Percentiles rank a stretch among this genome's conserved stretches.
Evolutionary conservation across 2,888 invertebrate genomes (phyloP).

Genomic region (Parascotia fuliginaria): DNA sequence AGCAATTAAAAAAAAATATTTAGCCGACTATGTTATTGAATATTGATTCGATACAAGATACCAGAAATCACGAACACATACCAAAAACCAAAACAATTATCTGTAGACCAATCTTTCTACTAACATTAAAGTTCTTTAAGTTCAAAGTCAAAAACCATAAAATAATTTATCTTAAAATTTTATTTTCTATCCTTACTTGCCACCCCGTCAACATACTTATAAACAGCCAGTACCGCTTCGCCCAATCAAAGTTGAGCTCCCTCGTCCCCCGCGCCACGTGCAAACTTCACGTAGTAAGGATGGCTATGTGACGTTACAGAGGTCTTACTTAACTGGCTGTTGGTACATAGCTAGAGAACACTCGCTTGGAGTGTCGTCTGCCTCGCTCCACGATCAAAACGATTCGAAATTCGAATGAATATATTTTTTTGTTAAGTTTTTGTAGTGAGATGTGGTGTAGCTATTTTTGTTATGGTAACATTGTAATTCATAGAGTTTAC

Average conservation of each 20-base stretch:
- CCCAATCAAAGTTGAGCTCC: conserved; percentile 66
- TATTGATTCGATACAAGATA: too few species aligned
- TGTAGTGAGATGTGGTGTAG: conserved; percentile 40
- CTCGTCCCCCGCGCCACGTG: conserved; percentile 58
- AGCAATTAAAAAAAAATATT: too few species aligned
- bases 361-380: conserved; percentile 82
- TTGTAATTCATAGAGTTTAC: not conserved
- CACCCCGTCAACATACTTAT: conserved; percentile 75
- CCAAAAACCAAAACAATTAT: too few species aligned
- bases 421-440: conserved; percentile 47
- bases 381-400: conserved; percentile 80
- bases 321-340: conserved; percentile 56
- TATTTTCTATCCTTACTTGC: conserved; percentile 64
- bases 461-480: conserved; percentile 29
- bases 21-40: too few species aligned
- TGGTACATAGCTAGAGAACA: conserved; percentile 75
- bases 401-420: conserved; percentile 74
- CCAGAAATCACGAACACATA: too few species aligned
- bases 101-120: too few species aligned
- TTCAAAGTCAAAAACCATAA: not conserved
- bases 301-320: conserved; percentile 60
- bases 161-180: conserved; percentile 4
- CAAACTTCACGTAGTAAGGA: conserved; percentile 56
- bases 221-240: conserved; percentile 82
- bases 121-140: too few species aligned